phyloP scores from a whole-genome alignment of 2,113 vertebrate species.

The Ovis aries region DNA sequence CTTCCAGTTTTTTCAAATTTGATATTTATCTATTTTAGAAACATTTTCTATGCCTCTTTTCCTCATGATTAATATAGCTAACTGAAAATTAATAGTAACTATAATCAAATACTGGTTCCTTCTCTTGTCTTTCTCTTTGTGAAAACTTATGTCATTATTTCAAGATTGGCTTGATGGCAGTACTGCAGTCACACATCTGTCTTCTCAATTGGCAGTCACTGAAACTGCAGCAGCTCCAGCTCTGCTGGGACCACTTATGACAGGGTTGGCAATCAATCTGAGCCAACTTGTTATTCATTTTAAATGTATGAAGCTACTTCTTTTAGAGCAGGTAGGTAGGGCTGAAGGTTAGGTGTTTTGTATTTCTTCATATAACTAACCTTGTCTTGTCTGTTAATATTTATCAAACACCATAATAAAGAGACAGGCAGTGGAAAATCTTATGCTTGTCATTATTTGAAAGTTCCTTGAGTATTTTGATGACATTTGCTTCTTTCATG shows the following conservation, averaged over 20 bases:
- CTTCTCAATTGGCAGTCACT: constrained; percentile 41
- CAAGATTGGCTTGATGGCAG: neutral
- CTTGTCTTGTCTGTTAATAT: neutral
- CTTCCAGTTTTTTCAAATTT: neutral
- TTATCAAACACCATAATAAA: neutral
- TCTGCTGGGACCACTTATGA: constrained; percentile 46
- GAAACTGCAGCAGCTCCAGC: constrained; percentile 8
- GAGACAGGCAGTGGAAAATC: neutral
- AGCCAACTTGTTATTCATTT: constrained; percentile 51
- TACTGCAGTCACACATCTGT: constrained; percentile 31
- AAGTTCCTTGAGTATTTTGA: constrained; percentile 22
- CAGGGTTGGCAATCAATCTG: constrained; percentile 4
- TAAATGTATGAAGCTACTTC: constrained; percentile 34
- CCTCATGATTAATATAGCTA: neutral
- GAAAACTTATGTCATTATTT: constrained; percentile 41
- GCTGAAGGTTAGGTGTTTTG: neutral
- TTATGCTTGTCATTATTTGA: constrained; percentile 18
- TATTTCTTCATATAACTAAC: constrained; percentile 30
- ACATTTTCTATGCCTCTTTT: neutral
- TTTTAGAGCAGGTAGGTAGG: neutral
- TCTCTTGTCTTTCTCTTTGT: constrained; percentile 7
- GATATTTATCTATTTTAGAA: neutral
- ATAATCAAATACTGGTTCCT: neutral
- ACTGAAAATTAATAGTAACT: constrained; percentile 4
- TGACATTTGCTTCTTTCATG: constrained; percentile 29